Base-by-base conservation (phyloP, 2,797 vertebrate genomes). In the Enteromius afrohamiltoni region DNA sequence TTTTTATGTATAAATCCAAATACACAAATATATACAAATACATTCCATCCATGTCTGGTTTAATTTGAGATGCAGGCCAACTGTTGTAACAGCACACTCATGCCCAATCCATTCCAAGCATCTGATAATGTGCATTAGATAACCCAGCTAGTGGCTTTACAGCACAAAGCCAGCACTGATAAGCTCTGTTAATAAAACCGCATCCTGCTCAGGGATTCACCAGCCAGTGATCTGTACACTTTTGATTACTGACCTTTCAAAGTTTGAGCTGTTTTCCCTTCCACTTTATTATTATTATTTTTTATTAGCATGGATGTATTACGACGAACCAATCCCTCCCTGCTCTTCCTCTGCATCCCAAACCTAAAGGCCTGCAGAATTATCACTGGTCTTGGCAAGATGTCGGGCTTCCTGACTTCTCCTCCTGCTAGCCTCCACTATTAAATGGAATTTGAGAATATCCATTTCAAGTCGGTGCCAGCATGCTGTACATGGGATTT, bases 121-220 rank as follows among this genome's bases (percentile, higher is more conserved):
- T 85, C 83, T 74, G 84, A 89, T 88, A 85, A 84, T 31, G 42
- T 29, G 67, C 60, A 65, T 77, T 67, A 83, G 75, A 83, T 83
- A 83, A 86, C 51, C 49, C 26, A 6, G 60, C 80, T 88, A 51
- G 62, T 47, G 77, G 71, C 37, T 80, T 77, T 76, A 45, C 83
- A 80, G 80, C 82, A 77, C 53, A 85, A 81, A 82, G 79, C 86
- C 83, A 77, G 74, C 68, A 67, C 62, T 62, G 83, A 89, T 85
- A 87, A 87, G 83, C 79, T 75, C 21, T 71, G 83, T 84, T 89
- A 87, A 89, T 88, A 86, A 87, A 88, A 83, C 79, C 60, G 23
- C 76, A 79, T 86, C 80, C 62, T 53, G 40, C 73, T 86, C 47
- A 17, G 31, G 29, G 31, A 77, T 64, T 64, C 40, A n/a, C 37